A percentile compares a stretch with the other conserved stretches of the same genome.
phyloP scores from a whole-genome alignment of 1,140 invertebrate species.

The Calliopsis andreniformis region DNA sequence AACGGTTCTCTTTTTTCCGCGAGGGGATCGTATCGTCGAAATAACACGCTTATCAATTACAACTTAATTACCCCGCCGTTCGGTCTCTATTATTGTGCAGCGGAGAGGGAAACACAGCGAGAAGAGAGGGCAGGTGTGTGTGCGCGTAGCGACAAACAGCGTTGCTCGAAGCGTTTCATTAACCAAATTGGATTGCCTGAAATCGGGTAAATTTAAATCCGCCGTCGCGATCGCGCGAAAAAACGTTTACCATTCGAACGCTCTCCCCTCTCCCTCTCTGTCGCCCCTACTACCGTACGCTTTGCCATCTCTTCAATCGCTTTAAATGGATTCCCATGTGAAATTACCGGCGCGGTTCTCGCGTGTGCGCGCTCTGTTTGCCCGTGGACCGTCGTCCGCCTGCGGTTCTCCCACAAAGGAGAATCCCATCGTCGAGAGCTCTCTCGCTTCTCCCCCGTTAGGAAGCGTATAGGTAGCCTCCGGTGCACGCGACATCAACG shows the following conservation, averaged over 20 bases:
- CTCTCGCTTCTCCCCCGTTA: background rate
- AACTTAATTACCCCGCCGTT: slow-evolving; percentile 60
- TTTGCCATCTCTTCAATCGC: slow-evolving; percentile 5
- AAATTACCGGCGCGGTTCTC: slow-evolving; percentile 51
- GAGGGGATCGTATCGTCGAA: slow-evolving; percentile 42
- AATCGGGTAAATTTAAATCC: slow-evolving; percentile 65
- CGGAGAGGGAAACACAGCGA: background rate
- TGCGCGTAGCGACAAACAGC: slow-evolving; percentile 48
- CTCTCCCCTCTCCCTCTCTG: background rate
- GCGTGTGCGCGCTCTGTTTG: slow-evolving; percentile 45
- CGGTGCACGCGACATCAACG: background rate
- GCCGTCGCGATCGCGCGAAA: slow-evolving; percentile 54
- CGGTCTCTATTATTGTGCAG: slow-evolving; percentile 23
- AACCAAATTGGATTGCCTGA: slow-evolving; percentile 63
- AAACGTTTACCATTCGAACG: slow-evolving; percentile 54
- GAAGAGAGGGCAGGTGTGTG: background rate
- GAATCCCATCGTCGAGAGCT: slow-evolving; percentile 11
- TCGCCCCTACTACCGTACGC: background rate
- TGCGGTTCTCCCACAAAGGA: background rate
- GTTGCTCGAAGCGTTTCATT: slow-evolving; percentile 60
- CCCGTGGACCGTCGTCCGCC: slow-evolving; percentile 1
- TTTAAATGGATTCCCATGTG: slow-evolving; percentile 55
- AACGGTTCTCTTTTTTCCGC: slow-evolving; percentile 45
- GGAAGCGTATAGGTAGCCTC: slow-evolving; percentile 10
- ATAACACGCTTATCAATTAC: slow-evolving; percentile 66